A percentile compares a stretch with the other conserved stretches of the same genome.
Evolutionary conservation across 2,797 vertebrate genomes (phyloP).

Genomic region (Monodelphis domestica): DNA sequence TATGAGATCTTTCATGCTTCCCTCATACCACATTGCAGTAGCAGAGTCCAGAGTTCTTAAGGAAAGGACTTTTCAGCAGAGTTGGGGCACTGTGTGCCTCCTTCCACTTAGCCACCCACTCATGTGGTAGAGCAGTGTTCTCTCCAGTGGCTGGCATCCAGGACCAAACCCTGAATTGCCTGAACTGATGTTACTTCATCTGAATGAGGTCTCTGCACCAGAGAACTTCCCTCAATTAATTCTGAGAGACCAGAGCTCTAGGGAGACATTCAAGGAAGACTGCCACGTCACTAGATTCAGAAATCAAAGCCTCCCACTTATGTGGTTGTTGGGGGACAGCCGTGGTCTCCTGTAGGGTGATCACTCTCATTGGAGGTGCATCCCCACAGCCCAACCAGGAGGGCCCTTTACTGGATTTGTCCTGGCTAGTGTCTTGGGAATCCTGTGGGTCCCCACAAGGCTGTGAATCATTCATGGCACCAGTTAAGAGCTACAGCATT

Average conservation of each 20-base stretch:
- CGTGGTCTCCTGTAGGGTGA: neutral
- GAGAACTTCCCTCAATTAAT: neutral
- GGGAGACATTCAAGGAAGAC: neutral
- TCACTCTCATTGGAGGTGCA: neutral
- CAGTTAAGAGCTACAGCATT: neutral
- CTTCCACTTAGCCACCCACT: neutral
- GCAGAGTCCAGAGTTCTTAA: neutral
- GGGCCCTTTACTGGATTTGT: neutral
- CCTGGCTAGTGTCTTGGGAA: neutral
- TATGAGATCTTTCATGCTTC: too few relatives aligned
- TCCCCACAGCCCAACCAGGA: neutral
- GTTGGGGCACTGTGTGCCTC: neutral
- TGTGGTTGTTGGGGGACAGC: fast-evolving
- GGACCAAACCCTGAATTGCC: neutral
- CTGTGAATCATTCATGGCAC: neutral
- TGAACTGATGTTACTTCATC: neutral
- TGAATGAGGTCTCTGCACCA: neutral
- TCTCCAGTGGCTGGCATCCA: too few relatives aligned
- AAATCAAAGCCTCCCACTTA: neutral
- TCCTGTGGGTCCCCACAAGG: neutral
- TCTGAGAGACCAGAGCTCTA: neutral
- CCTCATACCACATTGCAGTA: too few relatives aligned
- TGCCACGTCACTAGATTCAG: neutral
- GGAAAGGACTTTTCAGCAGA: neutral
- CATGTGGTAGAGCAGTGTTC: too few relatives aligned